Base-by-base conservation (phyloP, 1,140 invertebrate species). In the Pseudomyrmex pallidus region DNA sequence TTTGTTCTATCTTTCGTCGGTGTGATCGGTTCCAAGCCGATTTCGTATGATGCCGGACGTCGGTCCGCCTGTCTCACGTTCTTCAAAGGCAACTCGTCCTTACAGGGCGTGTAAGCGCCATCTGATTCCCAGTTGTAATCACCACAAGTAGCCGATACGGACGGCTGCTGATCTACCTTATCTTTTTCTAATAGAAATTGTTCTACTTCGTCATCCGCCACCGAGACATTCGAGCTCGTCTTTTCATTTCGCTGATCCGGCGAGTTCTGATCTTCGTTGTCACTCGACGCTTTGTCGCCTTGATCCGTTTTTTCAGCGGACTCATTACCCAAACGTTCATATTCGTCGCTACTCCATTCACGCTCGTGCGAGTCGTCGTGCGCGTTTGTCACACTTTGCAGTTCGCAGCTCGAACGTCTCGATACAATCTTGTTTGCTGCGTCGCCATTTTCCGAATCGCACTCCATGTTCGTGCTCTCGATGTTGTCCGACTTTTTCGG, bases 91-190 rank as follows among this genome's bases (percentile, higher is more conserved):
- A 91, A 85, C 59, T 93, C 93, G n/a, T 92, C 93, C 56, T 93
- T 93, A 12, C 93, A 94, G 0, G 93, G 93, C 0, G 93, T 94
- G 12, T 93, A 94, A 5, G 91, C 93, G n/a, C 93, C 93, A 12
- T 94, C 94, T 0, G 92, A 92, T 4, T 94, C 93, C 94, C 93
- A 94, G 10, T 68, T 67, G 22, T 59, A 74, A 2, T 74, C 61
- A 1, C 15, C 9, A 13, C 3, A 64, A 44, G 48, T 17, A 8
- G 1, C 9, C 3, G 10, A 10, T 12, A 46, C 68, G 15, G 20
- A 12, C 10, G 82, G 15, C 2, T 67, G 35, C 1, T 74, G 48
- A 0, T 46, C 54, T 4, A 52, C 7, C 17, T 91, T 91, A 0
- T 89, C 88, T 57, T 90, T 90, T 52, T 89, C 83, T 2, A 89